A percentile compares a stretch with the other conserved stretches of the same genome.
These are phyloP conservation scores for Ammodramus savannarum DNA, from an alignment of 2,113 vertebrate genomes.

Conservation along the genomic window DNA sequence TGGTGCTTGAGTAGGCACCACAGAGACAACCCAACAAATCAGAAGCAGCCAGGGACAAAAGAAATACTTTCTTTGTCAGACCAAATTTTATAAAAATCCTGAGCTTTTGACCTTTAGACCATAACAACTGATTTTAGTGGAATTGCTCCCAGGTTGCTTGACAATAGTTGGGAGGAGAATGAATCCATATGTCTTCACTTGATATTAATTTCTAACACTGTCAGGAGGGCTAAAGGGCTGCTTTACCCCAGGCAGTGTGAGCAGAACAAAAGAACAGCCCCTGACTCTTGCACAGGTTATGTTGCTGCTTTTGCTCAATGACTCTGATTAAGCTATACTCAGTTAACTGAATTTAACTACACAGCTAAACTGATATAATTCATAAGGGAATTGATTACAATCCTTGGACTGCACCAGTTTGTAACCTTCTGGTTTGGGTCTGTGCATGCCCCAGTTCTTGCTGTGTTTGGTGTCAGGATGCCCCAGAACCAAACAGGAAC, in stretches of 20 bases:
- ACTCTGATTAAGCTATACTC: not conserved
- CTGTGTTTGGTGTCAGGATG: not conserved
- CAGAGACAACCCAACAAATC: not conserved
- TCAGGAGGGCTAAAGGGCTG: not conserved
- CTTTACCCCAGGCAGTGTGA: not conserved
- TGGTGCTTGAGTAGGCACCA: not conserved
- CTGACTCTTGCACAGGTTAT: not conserved
- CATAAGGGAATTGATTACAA: not conserved
- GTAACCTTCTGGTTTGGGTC: not conserved
- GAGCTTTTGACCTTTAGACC: constrained; percentile 19
- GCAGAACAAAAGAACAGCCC: not conserved
- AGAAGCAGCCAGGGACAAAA: constrained; percentile 8
- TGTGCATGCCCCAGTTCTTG: not conserved
- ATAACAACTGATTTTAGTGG: not conserved
- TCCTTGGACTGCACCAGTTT: not conserved
- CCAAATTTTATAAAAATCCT: constrained; percentile 2
- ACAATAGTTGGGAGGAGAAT: not conserved
- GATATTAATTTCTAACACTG: constrained; percentile 4
- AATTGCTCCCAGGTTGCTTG: constrained; percentile 38
- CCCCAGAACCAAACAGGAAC: not conserved
- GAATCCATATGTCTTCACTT: constrained; percentile 38
- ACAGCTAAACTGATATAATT: not conserved
- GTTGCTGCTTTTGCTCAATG: not conserved
- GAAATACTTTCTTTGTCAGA: constrained; percentile 7
- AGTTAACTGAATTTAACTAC: not conserved